Base-by-base conservation (phyloP, 2,888 invertebrate genomes). In the Malthinus flaveolus region DNA sequence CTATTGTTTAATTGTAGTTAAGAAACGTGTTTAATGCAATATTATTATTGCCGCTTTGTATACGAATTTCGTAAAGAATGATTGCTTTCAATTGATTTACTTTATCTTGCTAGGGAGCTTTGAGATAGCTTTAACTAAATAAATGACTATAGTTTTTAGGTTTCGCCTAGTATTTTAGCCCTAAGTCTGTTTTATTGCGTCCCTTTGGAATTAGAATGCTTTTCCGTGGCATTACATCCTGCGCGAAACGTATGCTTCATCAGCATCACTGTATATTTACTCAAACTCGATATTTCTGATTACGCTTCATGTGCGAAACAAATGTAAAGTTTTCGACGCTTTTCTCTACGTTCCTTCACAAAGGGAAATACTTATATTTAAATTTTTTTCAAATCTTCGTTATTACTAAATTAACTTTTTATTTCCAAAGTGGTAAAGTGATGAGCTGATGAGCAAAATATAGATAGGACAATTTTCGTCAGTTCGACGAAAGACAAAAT, bases 1-100 rank as follows among this genome's bases (percentile, higher is more conserved):
- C 60, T 51, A 63, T 63, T 63, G 60, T 63, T 63, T 59, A 62
- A 62, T 62, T 63, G 56, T 59, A 53, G 23, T 48, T 34, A 56
- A 55, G 60, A 63, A 57, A 44, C 55, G 60, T 60, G 54, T 60
- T 62, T 60, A 53, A 37, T 56, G 50, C 42, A 47, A 51, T 47
- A 51, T 47, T 50, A 56, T 55, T 55, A 45, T 35, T 12, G 51
- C 46, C 46, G 34, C 50, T 36, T 39, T 56, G 46, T 36, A 31
- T 56, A 49, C 50, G 46, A 37, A 55, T 55, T 54, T 47, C 32
- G 12, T 42, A 46, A 54, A 47, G 49, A 55, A 49, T 33, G 49
- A 55, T 55, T 34, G 49, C 49, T 32, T 50, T 50, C 49, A 42
- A 57, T 57, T 57, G 51, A 57, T 57, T 51, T 57, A 51, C 48